A percentile compares a stretch with the other conserved stretches of the same genome.
phyloP scores from a whole-genome alignment of 2,888 invertebrate species.

The Sturmia bella region DNA sequence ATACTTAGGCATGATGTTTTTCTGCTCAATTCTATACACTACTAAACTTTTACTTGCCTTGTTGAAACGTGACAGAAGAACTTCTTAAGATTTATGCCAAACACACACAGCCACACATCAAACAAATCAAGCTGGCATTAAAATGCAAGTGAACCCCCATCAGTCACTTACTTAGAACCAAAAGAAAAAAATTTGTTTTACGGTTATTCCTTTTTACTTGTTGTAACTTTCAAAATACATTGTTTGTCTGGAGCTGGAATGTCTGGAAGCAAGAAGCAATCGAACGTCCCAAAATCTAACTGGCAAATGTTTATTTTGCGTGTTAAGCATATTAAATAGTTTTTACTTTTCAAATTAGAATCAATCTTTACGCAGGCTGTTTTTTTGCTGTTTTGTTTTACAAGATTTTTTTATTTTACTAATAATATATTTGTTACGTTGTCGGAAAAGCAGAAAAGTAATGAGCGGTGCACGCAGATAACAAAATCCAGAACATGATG shows the following conservation, averaged over 20 bases:
- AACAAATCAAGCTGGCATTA: too few relatives aligned
- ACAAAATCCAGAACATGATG: too few relatives aligned
- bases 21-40: not conserved
- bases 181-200: slow-evolving; percentile 9
- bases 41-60: slow-evolving; percentile 6
- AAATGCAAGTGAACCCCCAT: not conserved
- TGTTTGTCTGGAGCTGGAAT: not conserved
- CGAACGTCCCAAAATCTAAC: not conserved
- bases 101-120: too few relatives aligned
- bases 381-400: too few relatives aligned
- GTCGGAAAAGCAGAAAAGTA: too few relatives aligned
- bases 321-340: slow-evolving; percentile 48
- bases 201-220: not conserved
- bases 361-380: slow-evolving; percentile 5
- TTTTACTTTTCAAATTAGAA: not conserved
- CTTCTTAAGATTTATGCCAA: too few relatives aligned
- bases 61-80: slow-evolving; percentile 7
- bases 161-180: not conserved
- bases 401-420: not conserved
- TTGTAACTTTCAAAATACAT: slow-evolving; percentile 17
- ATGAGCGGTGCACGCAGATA: too few relatives aligned
- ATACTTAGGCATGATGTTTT: not conserved
- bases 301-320: slow-evolving; percentile 57
- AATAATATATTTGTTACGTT: not conserved
- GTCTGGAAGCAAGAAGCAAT: too few relatives aligned